phyloP scores from a whole-genome alignment of 2,113 vertebrate genomes.

The Lynx canadensis region DNA sequence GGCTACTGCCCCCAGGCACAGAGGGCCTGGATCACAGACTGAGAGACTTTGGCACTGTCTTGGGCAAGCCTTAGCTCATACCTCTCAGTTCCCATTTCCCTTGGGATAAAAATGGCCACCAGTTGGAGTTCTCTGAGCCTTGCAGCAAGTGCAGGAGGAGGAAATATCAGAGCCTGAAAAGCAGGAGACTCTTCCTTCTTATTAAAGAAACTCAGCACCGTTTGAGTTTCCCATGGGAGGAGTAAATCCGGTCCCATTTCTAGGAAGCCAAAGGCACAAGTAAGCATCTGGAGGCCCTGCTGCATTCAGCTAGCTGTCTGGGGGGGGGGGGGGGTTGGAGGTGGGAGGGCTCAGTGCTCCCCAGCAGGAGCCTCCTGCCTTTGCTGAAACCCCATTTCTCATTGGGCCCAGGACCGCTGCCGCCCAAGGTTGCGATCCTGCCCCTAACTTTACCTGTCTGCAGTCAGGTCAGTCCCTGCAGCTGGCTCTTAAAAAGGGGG shows the following conservation, averaged over 20 bases:
- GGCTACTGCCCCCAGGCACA: not conserved
- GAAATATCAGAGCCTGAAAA: conserved; percentile 25
- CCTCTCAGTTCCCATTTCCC: not conserved
- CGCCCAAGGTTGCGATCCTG: not conserved
- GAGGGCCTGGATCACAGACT: not conserved
- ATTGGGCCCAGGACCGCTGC: not conserved
- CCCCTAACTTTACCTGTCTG: not conserved
- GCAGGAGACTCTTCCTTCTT: not conserved
- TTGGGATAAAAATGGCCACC: not conserved
- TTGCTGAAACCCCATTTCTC: not conserved
- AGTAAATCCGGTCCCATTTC: not conserved
- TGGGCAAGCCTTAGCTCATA: not conserved
- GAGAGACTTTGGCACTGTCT: not conserved
- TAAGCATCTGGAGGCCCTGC: not conserved
- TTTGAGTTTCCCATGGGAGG: not conserved
- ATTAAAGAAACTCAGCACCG: not conserved
- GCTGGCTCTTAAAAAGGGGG: not conserved
- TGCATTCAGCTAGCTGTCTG: not conserved
- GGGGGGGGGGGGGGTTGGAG: rapidly evolving
- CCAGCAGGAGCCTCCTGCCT: not conserved
- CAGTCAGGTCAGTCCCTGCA: not conserved
- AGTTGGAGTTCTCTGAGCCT: not conserved
- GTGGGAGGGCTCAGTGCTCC: not conserved
- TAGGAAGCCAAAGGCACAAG: not conserved
- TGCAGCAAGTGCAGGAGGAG: not conserved